A percentile compares a stretch with the other conserved stretches of the same genome.
phyloP scores from a whole-genome alignment of 2,888 invertebrate genomes.

The Phyllotreta striolata region DNA sequence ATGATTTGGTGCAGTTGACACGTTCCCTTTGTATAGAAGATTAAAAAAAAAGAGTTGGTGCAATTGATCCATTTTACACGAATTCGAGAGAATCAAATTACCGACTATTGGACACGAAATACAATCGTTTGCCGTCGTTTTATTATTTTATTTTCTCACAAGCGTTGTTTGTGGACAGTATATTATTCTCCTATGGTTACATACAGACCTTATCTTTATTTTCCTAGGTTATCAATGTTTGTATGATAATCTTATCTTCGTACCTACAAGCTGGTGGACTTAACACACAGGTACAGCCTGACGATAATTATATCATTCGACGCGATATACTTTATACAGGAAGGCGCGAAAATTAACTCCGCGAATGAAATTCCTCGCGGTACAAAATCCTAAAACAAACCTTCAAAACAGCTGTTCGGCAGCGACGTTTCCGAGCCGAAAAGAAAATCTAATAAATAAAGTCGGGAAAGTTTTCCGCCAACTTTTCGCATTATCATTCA shows the following conservation, averaged over 20 bases:
- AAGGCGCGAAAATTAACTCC: conserved; percentile 4
- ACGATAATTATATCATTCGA: conserved; percentile 29
- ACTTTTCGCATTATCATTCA: conserved; percentile 56
- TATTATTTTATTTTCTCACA: conserved; percentile 31
- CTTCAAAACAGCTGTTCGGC: conserved; percentile 44
- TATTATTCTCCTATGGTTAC: conserved; percentile 45
- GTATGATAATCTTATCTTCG: conserved; percentile 44
- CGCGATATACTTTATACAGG: conserved; percentile 20
- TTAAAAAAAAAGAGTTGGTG: too few species aligned
- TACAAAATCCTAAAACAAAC: conserved; percentile 35
- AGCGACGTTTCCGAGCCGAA: conserved; percentile 38
- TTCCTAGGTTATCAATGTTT: conserved; percentile 51
- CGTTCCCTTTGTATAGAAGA: too few species aligned
- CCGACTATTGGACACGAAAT: neutral
- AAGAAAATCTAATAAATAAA: conserved; percentile 46
- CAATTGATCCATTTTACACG: too few species aligned
- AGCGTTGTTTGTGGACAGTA: conserved; percentile 26
- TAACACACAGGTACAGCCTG: conserved; percentile 42
- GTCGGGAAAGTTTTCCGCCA: conserved; percentile 42
- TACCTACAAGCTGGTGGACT: conserved; percentile 43
- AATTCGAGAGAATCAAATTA: too few species aligned
- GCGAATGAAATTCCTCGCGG: conserved; percentile 2
- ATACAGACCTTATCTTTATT: conserved; percentile 49
- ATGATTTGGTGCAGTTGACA: too few species aligned
- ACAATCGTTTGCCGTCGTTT: conserved; percentile 3